These are phyloP conservation scores for Parnassius smintheus DNA, from an alignment of 2,888 invertebrate genomes.

Conservation along the genomic window DNA sequence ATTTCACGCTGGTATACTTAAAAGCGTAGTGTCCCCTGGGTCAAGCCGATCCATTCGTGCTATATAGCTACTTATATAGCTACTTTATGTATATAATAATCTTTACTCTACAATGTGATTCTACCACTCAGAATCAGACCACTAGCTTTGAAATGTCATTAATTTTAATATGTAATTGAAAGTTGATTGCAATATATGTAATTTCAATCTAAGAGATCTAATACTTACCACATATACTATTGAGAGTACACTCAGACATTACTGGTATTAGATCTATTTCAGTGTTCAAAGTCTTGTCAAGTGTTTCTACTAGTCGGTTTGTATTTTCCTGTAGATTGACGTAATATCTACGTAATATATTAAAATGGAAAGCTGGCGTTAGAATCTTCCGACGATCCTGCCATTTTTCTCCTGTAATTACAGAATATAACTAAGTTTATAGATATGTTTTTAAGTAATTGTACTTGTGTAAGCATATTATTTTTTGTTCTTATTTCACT, in stretches of 20 bases:
- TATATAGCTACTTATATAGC: too few species aligned
- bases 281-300: slow-evolving; percentile 41
- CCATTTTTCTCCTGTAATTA: slow-evolving; percentile 77
- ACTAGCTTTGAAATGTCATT: too few species aligned
- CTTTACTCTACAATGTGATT: too few species aligned
- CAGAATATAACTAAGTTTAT: background rate
- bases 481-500: too few species aligned
- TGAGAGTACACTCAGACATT: slow-evolving; percentile 80
- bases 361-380: slow-evolving; percentile 85
- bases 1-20: too few species aligned
- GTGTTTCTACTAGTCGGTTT: slow-evolving; percentile 46
- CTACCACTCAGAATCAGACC: too few species aligned
- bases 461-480: background rate
- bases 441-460: background rate
- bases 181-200: too few species aligned
- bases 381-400: slow-evolving; percentile 81
- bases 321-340: slow-evolving; percentile 63
- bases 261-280: slow-evolving; percentile 73
- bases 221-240: slow-evolving; percentile 84
- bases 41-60: too few species aligned
- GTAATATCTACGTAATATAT: slow-evolving; percentile 71
- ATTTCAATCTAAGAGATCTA: background rate
- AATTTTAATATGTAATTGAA: too few species aligned
- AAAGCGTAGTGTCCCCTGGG: too few species aligned
- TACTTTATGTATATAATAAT: too few species aligned